Evolutionary conservation across 1,140 invertebrate species (phyloP), one percentile per base, ranked within the genome.

Genomic region (Ceratosolen solmsi): DNA sequence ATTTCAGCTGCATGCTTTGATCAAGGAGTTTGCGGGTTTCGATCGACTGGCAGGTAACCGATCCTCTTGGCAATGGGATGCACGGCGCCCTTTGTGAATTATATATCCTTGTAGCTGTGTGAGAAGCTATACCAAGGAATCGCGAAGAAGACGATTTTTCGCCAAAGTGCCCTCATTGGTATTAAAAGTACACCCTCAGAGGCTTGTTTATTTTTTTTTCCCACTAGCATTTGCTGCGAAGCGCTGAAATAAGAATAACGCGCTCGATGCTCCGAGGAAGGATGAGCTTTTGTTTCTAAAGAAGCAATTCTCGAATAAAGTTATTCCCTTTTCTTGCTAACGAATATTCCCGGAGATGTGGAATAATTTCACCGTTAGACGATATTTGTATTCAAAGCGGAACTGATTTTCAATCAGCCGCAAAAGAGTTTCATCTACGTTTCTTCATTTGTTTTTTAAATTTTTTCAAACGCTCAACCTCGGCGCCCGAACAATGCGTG

Each of bases 51-150:
- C 5, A 46, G 65, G 65, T 70, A 70, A 70, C n/a, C 22, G 65
- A 70, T 70, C 65, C 36, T 72, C 41, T 30, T 72, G 20, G 1
- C 25, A 30, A 27, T 41, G 25, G 11, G 25, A 27, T 30, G 0
- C 70, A 30, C 41, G 9, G 7, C 41, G 0, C 13, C 41, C 70
- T 72, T 72, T 72, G 70, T 72, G 25, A 49, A 72, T 72, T 72
- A 72, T 70, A 70, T 72, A 72, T 49, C 70, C 70, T 72, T 49
- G 41, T 72, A 25, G 41, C 8, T 30, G 11, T 5, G 15, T 8
- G 8, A 72, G n/a, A 15, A 72, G 70, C 38, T 36, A 15, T 20
- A 1, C 30, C 20, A n/a, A 15, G 17, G 8, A n/a, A 22, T 38
- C 20, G 5, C 17, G 36, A 22, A 33, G 1, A 33, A 25, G 36